Conservation (phyloP, 2,113 vertebrate species). For the Actenoides hombroni region DNA sequence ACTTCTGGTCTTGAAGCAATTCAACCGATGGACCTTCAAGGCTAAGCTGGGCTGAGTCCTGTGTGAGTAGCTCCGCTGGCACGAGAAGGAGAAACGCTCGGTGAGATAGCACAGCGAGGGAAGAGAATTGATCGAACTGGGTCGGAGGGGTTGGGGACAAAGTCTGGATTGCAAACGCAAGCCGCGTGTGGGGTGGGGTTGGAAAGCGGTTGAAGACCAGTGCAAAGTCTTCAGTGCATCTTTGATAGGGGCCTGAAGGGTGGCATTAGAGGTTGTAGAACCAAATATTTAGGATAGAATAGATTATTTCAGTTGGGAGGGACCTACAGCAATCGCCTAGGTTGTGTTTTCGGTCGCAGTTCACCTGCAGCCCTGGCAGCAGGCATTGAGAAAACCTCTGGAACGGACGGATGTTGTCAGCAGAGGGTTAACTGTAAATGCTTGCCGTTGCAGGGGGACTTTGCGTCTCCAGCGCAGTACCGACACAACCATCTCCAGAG, state of each 20-base stretch:
- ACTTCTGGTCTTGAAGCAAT: not conserved
- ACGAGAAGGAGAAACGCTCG: rapidly evolving
- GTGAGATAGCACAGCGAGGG: not conserved
- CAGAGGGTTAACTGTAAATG: not conserved
- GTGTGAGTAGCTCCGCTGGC: not conserved
- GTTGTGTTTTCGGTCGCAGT: not conserved
- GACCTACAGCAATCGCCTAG: rapidly evolving
- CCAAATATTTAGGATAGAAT: not conserved
- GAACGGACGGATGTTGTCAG: not conserved
- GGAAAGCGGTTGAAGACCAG: not conserved
- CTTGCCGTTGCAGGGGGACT: not conserved
- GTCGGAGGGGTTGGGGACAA: not conserved
- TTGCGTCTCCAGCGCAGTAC: not conserved
- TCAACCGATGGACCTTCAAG: not conserved
- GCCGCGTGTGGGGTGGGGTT: not conserved
- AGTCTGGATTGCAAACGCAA: not conserved
- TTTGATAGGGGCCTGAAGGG: not conserved
- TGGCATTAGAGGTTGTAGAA: not conserved
- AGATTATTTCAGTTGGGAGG: not conserved
- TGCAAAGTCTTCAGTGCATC: conserved; percentile 25
- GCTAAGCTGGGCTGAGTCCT: not conserved
- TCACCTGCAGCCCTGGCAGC: not conserved
- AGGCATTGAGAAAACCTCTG: not conserved
- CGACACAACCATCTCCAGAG: not conserved
- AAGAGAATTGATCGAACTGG: not conserved